Conservation (phyloP, 2,888 invertebrate genomes). For the Cantharis rustica region DNA sequence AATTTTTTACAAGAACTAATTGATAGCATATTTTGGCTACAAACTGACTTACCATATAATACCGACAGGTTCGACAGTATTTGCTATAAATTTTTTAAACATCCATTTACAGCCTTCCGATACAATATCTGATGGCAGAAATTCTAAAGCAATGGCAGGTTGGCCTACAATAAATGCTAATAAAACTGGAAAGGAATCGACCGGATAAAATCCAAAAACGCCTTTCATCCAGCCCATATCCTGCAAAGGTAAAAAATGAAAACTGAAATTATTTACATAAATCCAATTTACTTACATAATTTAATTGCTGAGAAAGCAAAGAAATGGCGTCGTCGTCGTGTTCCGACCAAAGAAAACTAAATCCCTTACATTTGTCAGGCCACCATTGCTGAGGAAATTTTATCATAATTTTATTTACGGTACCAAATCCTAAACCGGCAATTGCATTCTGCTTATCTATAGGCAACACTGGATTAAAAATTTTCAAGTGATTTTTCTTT, state of each 20-base stretch:
- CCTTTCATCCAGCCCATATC: constrained; percentile 66
- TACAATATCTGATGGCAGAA: constrained; percentile 61
- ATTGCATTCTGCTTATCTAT: constrained; percentile 61
- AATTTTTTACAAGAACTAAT: not conserved
- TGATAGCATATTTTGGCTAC: not conserved
- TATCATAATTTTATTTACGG: constrained; percentile 70
- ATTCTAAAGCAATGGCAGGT: constrained; percentile 66
- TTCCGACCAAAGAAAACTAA: constrained; percentile 64
- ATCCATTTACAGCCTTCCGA: constrained; percentile 58
- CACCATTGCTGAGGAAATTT: constrained; percentile 70
- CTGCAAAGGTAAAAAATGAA: constrained; percentile 41
- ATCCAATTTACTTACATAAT: constrained; percentile 20
- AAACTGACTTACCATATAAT: constrained; percentile 44
- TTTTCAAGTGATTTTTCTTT: constrained; percentile 59
- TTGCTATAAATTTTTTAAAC: constrained; percentile 61
- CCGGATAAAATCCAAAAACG: constrained; percentile 70
- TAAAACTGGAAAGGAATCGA: constrained; percentile 68
- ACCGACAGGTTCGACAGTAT: constrained; percentile 57
- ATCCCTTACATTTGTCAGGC: constrained; percentile 60
- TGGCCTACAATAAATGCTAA: constrained; percentile 73
- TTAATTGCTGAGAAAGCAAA: constrained; percentile 43
- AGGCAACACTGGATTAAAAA: constrained; percentile 65
- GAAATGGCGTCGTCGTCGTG: constrained; percentile 52
- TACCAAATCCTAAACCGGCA: constrained; percentile 65
- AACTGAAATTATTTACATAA: not conserved